These are phyloP conservation scores for Ailuropoda melanoleuca DNA, from an alignment of 2,113 vertebrate genomes.

Conservation along the genomic window DNA sequence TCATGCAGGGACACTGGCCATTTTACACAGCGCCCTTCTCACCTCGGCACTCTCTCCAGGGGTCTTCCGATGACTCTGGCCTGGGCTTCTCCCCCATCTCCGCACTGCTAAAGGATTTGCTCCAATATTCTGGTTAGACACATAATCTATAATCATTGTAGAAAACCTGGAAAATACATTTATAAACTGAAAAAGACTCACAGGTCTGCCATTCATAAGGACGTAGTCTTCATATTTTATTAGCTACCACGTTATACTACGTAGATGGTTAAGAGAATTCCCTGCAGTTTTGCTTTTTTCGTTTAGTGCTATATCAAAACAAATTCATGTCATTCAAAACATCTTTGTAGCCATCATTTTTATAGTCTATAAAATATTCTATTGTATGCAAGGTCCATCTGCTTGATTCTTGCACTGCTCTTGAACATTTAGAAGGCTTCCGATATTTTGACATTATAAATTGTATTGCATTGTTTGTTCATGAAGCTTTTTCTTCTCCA, in stretches of 20 bases:
- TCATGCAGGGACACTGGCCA: background rate
- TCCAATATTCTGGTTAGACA: background rate
- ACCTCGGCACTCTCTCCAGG: background rate
- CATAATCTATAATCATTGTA: background rate
- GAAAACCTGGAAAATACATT: background rate
- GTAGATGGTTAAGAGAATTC: background rate
- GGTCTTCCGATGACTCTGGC: background rate
- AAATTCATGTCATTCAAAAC: background rate
- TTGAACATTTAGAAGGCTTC: background rate
- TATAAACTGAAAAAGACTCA: background rate
- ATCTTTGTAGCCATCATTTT: background rate
- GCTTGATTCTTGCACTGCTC: background rate
- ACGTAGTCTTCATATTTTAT: background rate
- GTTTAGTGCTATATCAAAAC: background rate
- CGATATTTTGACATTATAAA: background rate
- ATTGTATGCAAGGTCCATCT: background rate
- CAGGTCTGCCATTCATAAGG: background rate
- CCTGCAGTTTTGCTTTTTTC: background rate
- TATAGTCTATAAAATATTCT: background rate
- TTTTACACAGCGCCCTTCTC: background rate
- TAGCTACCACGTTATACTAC: background rate
- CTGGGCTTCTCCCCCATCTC: background rate
- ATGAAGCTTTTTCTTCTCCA: background rate
- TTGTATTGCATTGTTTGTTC: background rate
- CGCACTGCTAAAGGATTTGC: background rate